Conservation (phyloP, 2,113 vertebrate genomes). For the Gopherus flavomarginatus region DNA sequence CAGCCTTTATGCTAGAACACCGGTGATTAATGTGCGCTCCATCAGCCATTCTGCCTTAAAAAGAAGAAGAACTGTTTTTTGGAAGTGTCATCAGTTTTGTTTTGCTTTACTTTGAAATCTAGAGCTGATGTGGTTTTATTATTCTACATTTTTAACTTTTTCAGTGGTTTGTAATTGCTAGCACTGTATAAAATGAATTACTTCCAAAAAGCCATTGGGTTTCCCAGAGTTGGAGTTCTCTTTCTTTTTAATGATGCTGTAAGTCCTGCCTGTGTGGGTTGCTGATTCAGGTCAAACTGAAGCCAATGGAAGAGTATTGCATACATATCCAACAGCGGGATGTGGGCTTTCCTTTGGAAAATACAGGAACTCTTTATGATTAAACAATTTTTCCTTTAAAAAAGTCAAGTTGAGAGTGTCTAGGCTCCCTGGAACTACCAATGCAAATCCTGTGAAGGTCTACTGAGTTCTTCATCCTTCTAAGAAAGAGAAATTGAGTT, state of each 20-base stretch:
- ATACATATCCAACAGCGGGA: neutral
- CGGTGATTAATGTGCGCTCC: conserved; percentile 23
- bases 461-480: neutral
- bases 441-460: neutral
- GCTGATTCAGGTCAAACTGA: neutral
- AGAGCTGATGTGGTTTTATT: neutral
- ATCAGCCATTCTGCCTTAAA: conserved; percentile 39
- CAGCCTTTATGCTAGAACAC: conserved; percentile 11
- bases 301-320: neutral
- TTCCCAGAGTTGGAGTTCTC: neutral
- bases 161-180: conserved; percentile 17
- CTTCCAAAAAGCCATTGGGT: neutral
- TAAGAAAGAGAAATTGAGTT: neutral
- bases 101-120: conserved; percentile 6
- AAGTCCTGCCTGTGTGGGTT: neutral
- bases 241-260: conserved; percentile 5
- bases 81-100: conserved; percentile 22
- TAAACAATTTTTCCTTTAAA: neutral
- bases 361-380: neutral
- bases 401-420: neutral
- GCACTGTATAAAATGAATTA: neutral
- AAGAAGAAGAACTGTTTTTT: conserved; percentile 20
- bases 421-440: neutral
- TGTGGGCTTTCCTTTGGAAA: neutral
- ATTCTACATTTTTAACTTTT: neutral